Percentiles rank a stretch among this genome's conserved stretches.
phyloP scores from a whole-genome alignment of 2,113 vertebrate genomes.

The Plecturocebus donacophilus region DNA sequence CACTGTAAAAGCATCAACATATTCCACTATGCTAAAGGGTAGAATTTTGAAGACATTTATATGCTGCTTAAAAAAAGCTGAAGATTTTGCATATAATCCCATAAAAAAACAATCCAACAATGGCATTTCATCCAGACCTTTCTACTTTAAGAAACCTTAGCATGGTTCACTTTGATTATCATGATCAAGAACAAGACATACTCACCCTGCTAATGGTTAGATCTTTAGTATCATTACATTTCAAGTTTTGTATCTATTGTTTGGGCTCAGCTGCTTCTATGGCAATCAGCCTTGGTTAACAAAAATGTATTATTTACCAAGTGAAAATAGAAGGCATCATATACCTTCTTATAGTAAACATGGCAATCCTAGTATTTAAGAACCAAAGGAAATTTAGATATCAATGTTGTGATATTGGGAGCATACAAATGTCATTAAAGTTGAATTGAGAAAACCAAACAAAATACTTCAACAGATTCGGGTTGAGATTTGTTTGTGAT shows the following conservation, averaged over 20 bases:
- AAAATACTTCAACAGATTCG: background rate
- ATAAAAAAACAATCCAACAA: background rate
- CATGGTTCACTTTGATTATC: constrained; percentile 13
- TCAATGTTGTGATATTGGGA: background rate
- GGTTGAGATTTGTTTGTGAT: background rate
- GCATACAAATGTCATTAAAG: background rate
- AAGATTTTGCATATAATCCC: background rate
- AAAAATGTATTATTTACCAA: background rate
- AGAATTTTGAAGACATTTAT: background rate
- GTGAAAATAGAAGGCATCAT: background rate
- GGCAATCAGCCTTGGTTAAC: background rate
- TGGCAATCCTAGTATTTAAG: background rate
- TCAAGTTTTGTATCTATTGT: background rate
- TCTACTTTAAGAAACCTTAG: background rate
- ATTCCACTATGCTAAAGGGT: background rate
- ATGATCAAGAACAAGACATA: background rate
- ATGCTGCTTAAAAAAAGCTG: background rate
- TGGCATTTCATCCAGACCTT: background rate
- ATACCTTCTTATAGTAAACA: background rate
- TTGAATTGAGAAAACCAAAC: background rate
- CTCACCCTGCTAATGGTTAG: background rate
- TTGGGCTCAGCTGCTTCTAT: background rate
- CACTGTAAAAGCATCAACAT: background rate
- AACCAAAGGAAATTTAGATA: background rate
- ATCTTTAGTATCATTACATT: background rate